These are phyloP conservation scores for Microtus oregoni DNA, from an alignment of 2,113 vertebrate genomes.

Conservation along the genomic window DNA sequence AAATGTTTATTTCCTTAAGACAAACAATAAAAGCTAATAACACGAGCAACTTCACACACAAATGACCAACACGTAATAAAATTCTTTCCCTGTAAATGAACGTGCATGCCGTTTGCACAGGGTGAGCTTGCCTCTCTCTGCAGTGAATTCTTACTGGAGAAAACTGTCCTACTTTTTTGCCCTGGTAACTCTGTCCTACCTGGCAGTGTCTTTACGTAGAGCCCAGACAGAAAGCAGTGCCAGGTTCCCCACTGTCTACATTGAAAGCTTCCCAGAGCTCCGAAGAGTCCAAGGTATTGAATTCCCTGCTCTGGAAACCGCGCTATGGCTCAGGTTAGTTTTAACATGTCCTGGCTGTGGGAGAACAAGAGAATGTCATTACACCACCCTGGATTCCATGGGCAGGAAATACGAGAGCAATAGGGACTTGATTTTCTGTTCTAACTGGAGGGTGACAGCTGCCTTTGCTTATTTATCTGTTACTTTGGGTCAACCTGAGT, in stretches of 20 bases:
- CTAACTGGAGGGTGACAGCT: not conserved
- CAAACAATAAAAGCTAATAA: not conserved
- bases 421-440: not conserved
- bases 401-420: not conserved
- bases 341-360: constrained; percentile 46
- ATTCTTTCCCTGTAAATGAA: not conserved
- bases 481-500: constrained; percentile 9
- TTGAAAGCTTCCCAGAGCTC: constrained; percentile 25
- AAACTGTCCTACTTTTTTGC: constrained; percentile 51
- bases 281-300: not conserved
- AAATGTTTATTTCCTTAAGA: not conserved
- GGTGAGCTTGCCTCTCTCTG: not conserved
- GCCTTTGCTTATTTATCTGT: not conserved
- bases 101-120: not conserved
- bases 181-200: not conserved
- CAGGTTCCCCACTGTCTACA: constrained; percentile 12
- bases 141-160: not conserved
- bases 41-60: not conserved
- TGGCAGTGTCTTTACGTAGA: constrained; percentile 23
- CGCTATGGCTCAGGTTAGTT: not conserved
- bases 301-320: not conserved
- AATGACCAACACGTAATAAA: not conserved
- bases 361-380: not conserved
- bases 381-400: not conserved
- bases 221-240: not conserved